Evolutionary conservation across 2,888 invertebrate genomes (phyloP).

Genomic region (Pollenia griseotomentosa): DNA sequence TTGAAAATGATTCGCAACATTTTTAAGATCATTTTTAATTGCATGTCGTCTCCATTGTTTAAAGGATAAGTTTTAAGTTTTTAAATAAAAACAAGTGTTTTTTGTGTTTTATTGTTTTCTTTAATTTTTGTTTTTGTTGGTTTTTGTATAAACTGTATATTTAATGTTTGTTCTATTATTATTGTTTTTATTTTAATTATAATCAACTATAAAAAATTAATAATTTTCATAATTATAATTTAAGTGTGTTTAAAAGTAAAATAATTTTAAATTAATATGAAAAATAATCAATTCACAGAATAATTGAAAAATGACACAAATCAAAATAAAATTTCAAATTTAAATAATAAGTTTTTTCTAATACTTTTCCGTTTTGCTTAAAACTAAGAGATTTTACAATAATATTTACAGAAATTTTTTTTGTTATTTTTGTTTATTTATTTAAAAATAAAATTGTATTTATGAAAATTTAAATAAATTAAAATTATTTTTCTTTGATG

Average conservation of each 20-base stretch:
- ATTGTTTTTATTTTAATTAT: slow-evolving; percentile 62
- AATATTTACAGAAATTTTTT: slow-evolving; percentile 39
- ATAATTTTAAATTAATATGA: slow-evolving; percentile 46
- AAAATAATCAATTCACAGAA: slow-evolving; percentile 10
- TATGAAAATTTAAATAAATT: neutral
- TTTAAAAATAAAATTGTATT: neutral
- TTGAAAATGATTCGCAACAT: neutral
- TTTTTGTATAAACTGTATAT: slow-evolving; percentile 69
- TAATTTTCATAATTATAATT: slow-evolving; percentile 54
- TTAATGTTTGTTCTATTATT: slow-evolving; percentile 55
- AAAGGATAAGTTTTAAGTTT: neutral
- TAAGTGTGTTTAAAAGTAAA: slow-evolving; percentile 61
- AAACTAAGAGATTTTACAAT: slow-evolving; percentile 45
- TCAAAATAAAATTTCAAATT: neutral
- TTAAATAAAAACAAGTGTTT: slow-evolving; percentile 80
- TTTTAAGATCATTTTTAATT: neutral
- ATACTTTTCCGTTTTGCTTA: slow-evolving; percentile 43
- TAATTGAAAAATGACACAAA: slow-evolving; percentile 16
- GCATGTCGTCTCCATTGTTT: neutral
- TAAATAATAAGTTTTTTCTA: slow-evolving; percentile 1
- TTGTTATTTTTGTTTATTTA: neutral
- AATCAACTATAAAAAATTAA: slow-evolving; percentile 72
- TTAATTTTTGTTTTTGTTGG: slow-evolving; percentile 51
- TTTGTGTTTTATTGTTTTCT: slow-evolving; percentile 66
- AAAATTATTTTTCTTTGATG: neutral